A percentile compares a stretch with the other conserved stretches of the same genome.
Conservation (phyloP, 2,797 vertebrate genomes). For the Periparus ater region DNA sequence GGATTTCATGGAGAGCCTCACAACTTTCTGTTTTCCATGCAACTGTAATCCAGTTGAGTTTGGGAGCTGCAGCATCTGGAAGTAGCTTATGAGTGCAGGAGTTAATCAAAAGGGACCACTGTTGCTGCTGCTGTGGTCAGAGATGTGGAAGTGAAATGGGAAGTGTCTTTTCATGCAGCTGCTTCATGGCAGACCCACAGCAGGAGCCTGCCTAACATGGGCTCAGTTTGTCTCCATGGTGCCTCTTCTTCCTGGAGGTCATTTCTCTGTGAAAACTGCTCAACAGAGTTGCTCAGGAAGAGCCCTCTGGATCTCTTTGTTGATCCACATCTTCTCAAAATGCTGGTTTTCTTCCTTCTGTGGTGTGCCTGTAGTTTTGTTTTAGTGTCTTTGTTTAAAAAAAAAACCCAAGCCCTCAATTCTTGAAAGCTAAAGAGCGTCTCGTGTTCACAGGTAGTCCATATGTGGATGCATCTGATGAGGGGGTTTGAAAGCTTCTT, state of each 20-base stretch:
- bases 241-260: neutral
- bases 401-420: neutral
- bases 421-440: neutral
- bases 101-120: neutral
- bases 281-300: neutral
- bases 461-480: neutral
- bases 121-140: neutral
- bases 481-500: neutral
- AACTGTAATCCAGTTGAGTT: neutral
- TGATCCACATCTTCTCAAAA: neutral
- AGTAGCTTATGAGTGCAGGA: neutral
- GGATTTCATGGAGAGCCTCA: neutral
- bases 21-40: neutral
- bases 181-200: neutral
- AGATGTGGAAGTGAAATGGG: neutral
- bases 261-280: neutral
- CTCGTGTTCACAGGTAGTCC: neutral
- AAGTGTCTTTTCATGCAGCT: neutral
- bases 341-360: neutral
- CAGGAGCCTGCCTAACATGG: neutral
- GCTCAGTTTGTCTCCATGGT: neutral
- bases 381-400: neutral
- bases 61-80: neutral
- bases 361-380: neutral
- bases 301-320: neutral